Evolutionary conservation across 2,113 vertebrate species (phyloP).

Genomic region (pig (Sus scrofa)): DNA sequence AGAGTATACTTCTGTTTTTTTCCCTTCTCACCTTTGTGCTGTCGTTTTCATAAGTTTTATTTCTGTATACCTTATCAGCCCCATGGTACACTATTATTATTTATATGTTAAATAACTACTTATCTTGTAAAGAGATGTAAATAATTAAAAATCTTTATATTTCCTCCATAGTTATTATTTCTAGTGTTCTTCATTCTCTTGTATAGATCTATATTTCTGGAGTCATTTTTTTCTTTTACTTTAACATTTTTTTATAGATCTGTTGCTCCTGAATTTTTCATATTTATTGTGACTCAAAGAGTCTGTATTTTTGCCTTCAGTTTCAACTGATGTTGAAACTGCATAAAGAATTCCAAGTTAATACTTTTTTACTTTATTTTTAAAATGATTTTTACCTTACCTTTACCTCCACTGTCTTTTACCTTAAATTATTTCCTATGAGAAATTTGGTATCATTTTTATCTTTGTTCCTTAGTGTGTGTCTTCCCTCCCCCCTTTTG

Average conservation of each 20-base stretch:
- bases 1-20: not conserved
- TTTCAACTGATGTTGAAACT: not conserved
- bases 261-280: not conserved
- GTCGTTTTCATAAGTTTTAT: not conserved
- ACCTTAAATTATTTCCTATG: not conserved
- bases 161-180: not conserved
- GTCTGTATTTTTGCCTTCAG: not conserved
- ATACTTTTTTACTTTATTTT: not conserved
- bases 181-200: not conserved
- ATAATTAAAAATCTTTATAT: not conserved
- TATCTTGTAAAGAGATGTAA: not conserved
- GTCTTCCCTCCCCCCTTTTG: not conserved
- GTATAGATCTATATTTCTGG: not conserved
- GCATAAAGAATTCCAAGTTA: not conserved
- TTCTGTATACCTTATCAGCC: not conserved
- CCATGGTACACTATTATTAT: not conserved
- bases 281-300: not conserved
- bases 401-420: not conserved
- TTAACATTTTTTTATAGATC: not conserved
- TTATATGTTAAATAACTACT: not conserved
- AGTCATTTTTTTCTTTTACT: not conserved
- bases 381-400: not conserved
- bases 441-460: not conserved
- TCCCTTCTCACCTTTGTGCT: not conserved
- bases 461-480: not conserved